phyloP scores from a whole-genome alignment of 2,888 invertebrate species.

The Drosophila atripex region DNA sequence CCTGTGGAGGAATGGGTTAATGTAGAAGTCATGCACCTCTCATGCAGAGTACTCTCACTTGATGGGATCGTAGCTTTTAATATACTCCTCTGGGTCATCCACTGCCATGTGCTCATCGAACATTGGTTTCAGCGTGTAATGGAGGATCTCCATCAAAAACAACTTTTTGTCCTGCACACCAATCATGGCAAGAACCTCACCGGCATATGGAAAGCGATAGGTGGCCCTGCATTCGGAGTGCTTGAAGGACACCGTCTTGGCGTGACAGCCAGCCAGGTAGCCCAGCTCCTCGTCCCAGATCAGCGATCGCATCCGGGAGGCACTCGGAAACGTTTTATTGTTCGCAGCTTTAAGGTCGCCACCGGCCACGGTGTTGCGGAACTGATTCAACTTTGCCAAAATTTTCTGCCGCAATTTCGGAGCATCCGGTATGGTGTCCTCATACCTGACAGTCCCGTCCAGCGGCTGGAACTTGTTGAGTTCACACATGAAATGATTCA shows the following conservation, averaged over 20 bases:
- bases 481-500: slow-evolving; percentile 37
- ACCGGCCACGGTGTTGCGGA: slow-evolving; percentile 39
- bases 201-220: slow-evolving; percentile 47
- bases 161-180: not conserved
- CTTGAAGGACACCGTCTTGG: slow-evolving; percentile 47
- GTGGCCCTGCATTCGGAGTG: slow-evolving; percentile 52
- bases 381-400: not conserved
- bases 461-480: slow-evolving; percentile 17
- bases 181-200: slow-evolving; percentile 43
- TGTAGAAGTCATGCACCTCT: not conserved
- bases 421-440: slow-evolving; percentile 51
- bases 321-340: slow-evolving; percentile 26
- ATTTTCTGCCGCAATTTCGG: not conserved
- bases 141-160: slow-evolving; percentile 2
- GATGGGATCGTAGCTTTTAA: slow-evolving; percentile 4
- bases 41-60: slow-evolving; percentile 42
- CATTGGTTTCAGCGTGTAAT: slow-evolving; percentile 25
- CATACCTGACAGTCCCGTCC: not conserved
- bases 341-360: slow-evolving; percentile 14
- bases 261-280: slow-evolving; percentile 54
- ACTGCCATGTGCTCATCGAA: slow-evolving; percentile 32
- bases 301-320: slow-evolving; percentile 57
- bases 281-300: slow-evolving; percentile 66
- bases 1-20: slow-evolving; percentile 7
- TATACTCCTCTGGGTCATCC: slow-evolving; percentile 18